A percentile compares a stretch with the other conserved stretches of the same genome.
Conservation (phyloP, 2,113 vertebrate species). For the Neodon shergylaensis region DNA sequence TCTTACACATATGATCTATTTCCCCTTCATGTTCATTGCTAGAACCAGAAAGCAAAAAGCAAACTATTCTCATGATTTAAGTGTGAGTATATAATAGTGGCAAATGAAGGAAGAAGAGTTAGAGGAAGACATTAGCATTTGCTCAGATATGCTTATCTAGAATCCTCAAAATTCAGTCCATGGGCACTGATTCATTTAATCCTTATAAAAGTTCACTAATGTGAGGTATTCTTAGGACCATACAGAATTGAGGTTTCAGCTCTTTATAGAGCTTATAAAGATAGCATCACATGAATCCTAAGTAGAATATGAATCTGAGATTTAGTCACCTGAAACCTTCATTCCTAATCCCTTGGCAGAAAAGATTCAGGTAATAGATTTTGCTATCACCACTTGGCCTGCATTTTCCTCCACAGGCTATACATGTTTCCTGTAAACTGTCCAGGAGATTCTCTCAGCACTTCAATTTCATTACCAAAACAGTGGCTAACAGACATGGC, state of each 20-base stretch:
- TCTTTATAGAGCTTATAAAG: neutral
- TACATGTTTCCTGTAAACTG: neutral
- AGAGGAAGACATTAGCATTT: neutral
- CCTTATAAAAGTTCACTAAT: neutral
- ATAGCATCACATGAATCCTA: neutral
- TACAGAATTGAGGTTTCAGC: neutral
- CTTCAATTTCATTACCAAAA: neutral
- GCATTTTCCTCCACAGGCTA: neutral
- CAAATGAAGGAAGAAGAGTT: neutral
- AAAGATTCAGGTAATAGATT: neutral
- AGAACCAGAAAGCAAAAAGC: neutral
- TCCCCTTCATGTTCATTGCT: neutral
- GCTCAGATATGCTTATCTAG: neutral
- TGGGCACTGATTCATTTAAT: neutral
- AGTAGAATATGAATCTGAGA: neutral
- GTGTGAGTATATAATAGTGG: neutral
- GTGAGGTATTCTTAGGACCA: neutral
- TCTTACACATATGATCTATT: neutral
- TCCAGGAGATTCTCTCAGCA: neutral
- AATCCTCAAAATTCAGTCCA: neutral
- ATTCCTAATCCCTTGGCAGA: neutral
- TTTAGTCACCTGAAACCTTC: neutral
- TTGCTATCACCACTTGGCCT: neutral
- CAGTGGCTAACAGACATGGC: neutral
- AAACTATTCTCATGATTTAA: neutral